These are phyloP conservation scores for Matsumyia berberina DNA, from an alignment of 2,888 invertebrate species.

Conservation along the genomic window DNA sequence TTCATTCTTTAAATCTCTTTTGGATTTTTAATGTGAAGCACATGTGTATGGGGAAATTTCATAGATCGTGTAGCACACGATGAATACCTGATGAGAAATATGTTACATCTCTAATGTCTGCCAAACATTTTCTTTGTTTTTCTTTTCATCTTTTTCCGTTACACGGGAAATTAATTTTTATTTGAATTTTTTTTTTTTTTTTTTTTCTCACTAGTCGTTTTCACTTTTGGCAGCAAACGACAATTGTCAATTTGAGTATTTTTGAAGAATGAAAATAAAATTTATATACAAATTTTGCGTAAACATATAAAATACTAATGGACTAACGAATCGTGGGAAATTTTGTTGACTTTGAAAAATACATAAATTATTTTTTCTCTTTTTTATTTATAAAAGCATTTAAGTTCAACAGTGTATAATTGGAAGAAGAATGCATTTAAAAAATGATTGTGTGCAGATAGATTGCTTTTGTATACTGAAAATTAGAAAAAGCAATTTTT, in stretches of 20 bases:
- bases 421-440: not conserved
- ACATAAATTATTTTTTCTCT: not conserved
- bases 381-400: not conserved
- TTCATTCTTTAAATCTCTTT: not conserved
- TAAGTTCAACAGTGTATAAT: not conserved
- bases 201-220: constrained; percentile 17
- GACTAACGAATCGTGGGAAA: not conserved
- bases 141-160: not conserved
- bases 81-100: constrained; percentile 19
- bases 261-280: too few species aligned
- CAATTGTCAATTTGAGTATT: constrained; percentile 22
- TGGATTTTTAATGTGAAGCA: not conserved
- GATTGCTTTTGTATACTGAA: too few species aligned
- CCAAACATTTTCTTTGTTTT: constrained; percentile 14
- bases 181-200: too few species aligned
- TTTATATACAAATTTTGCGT: not conserved
- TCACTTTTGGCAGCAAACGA: constrained; percentile 32
- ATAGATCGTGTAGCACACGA: not conserved
- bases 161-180: constrained; percentile 35
- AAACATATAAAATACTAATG: constrained; percentile 1
- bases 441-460: too few species aligned
- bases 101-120: not conserved
- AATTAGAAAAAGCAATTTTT: too few species aligned
- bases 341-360: not conserved
- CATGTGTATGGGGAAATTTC: not conserved